These are phyloP conservation scores for Drosophila infuscata DNA, from an alignment of 2,888 invertebrate genomes.

Conservation along the genomic window DNA sequence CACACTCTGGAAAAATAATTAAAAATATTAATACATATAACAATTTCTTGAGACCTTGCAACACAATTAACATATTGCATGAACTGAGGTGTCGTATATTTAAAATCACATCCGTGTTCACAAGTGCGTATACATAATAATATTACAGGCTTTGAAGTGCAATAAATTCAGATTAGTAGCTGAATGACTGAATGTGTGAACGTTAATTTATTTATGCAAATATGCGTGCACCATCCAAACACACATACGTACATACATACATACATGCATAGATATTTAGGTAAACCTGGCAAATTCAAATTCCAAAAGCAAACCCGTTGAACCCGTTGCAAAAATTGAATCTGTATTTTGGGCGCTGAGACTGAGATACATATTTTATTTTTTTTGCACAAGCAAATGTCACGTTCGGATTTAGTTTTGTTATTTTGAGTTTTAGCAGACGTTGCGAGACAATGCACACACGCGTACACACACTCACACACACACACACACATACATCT, in stretches of 20 bases:
- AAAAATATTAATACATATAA: not conserved
- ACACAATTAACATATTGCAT: not conserved
- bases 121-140: not conserved
- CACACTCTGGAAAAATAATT: not conserved
- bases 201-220: constrained; percentile 16
- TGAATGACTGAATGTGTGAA: not conserved
- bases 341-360: constrained; percentile 55
- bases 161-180: not conserved
- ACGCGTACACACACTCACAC: not conserved
- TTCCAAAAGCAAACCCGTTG: constrained; percentile 69
- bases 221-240: constrained; percentile 13
- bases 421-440: constrained; percentile 38
- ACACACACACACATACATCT: not conserved
- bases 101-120: no score
- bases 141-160: not conserved
- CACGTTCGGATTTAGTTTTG: constrained; percentile 50
- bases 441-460: constrained; percentile 54
- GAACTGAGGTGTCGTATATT: no score
- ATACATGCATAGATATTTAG: not conserved
- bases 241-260: not conserved
- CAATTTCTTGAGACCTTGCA: not conserved
- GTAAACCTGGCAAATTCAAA: constrained; percentile 50
- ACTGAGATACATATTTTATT: constrained; percentile 51
- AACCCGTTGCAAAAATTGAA: constrained; percentile 63
- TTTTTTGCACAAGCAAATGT: constrained; percentile 54